Evolutionary conservation across 2,797 vertebrate genomes (phyloP).

Genomic region (Danio jaintianensis): DNA sequence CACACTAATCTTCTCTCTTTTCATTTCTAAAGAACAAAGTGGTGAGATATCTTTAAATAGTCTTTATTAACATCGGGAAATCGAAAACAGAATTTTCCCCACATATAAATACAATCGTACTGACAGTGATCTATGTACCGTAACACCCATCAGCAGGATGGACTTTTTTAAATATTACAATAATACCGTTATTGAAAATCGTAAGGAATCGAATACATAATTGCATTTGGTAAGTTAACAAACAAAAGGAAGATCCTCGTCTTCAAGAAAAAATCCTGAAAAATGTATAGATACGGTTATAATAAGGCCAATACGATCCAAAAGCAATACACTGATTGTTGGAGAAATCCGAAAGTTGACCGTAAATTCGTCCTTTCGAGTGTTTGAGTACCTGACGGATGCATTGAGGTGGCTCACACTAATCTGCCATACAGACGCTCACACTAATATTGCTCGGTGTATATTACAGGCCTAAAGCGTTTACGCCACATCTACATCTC

Average conservation of each 20-base stretch:
- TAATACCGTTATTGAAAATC: conserved; percentile 46
- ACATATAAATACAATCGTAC: conserved; percentile 63
- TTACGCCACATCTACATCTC: conserved; percentile 53
- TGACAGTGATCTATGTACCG: conserved; percentile 49
- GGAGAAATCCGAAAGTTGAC: conserved; percentile 43
- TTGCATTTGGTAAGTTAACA: conserved; percentile 57
- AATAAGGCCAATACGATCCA: conserved; percentile 50
- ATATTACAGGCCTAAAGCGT: conserved; percentile 58
- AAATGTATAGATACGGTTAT: conserved; percentile 44
- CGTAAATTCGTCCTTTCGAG: conserved; percentile 44
- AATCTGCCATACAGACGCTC: conserved; percentile 46
- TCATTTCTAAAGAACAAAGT: conserved; percentile 33
- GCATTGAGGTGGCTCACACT: conserved; percentile 45
- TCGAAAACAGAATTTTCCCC: conserved; percentile 49
- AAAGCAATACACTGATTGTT: conserved; percentile 51
- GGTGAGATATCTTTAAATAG: conserved; percentile 45
- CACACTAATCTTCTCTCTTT: conserved; percentile 25
- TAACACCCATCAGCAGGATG: conserved; percentile 50
- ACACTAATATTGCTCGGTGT: conserved; percentile 65
- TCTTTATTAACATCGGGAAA: conserved; percentile 59
- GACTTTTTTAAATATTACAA: conserved; percentile 53
- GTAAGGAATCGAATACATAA: conserved; percentile 49
- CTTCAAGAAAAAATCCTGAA: conserved; percentile 45
- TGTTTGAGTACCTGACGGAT: conserved; percentile 61
- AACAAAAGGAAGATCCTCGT: conserved; percentile 42